Base-by-base conservation (phyloP, 92 coral and sea anemone genomes). In the Chrysogorgia sp. region DNA sequence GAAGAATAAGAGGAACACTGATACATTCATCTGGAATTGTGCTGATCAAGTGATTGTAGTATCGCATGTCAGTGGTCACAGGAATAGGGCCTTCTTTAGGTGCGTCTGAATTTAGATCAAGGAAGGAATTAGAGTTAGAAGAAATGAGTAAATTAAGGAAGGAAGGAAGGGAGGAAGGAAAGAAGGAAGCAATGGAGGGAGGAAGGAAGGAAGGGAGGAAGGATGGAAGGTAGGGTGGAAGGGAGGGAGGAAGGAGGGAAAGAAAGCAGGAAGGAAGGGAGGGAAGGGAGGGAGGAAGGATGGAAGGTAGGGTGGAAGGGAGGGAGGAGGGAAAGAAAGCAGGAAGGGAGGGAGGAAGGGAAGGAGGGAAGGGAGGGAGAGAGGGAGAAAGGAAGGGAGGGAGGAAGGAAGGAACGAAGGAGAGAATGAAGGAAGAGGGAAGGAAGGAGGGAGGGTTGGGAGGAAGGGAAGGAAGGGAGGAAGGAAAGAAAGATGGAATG, bases 11-110 rank as follows among this genome's bases (percentile, higher is more conserved):
- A 2, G 97, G 90, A 5, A 91, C 92, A 83, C 97, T 94, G 40
- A 89, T 91, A 52, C 97, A 92, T 53, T 89, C 96, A 13, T 93
- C 84, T 10, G 98, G 97, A 17, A 93, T 83, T 43, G 88, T 88
- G 86, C 87, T 67, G 78, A 90, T 81, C 72, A 93, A 85, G 75
- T 94, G 97, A 15, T 84, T 88, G 86, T 91, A 94, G 66, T 89
- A 94, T 14, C 98, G 94, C 45, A 26, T 89, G 79, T 94, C 98
- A 6, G 77, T 86, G 52, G 89, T 91, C 37, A 79, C 87, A 22
- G 86, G 83, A n/a, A 81, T 55, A 53, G 92, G 84, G 33, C 86
- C 81, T 34, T 71, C 90, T 26, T 57, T 57, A 57, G 63, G 10
- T n/a, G 19, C 12, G 1, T 57, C 63, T 57, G 63, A n/a, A n/a